These are phyloP conservation scores for Muscicapa adusta DNA, from an alignment of 2,113 vertebrate species.

Conservation along the genomic window DNA sequence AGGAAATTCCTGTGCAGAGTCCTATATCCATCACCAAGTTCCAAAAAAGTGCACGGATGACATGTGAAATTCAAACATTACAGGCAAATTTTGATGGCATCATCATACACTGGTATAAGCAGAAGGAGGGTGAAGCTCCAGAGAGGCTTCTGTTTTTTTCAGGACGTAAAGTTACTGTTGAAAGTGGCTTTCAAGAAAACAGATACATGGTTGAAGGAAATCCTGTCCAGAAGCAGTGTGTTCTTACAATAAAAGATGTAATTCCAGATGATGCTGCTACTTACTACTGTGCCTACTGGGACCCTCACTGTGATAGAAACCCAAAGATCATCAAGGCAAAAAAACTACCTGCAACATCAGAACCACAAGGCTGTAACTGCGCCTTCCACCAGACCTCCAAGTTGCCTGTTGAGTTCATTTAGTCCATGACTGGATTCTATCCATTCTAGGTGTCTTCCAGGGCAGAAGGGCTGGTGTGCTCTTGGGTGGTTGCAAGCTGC, in stretches of 20 bases:
- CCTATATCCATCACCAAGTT: background rate
- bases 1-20: background rate
- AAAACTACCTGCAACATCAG: rapidly evolving
- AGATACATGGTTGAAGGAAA: background rate
- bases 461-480: background rate
- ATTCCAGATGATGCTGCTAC: background rate
- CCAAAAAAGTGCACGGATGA: background rate
- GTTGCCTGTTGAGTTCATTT: background rate
- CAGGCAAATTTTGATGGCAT: rapidly evolving
- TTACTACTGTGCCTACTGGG: slow-evolving; percentile 6
- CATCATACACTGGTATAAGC: background rate
- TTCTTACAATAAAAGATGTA: background rate
- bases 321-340: background rate
- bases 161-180: rapidly evolving
- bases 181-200: background rate
- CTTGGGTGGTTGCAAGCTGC: background rate
- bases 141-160: background rate
- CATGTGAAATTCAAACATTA: background rate
- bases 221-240: background rate
- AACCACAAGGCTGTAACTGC: background rate
- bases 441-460: background rate
- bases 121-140: background rate
- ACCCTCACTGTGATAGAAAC: background rate
- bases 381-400: background rate
- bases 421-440: background rate